These are phyloP conservation scores for Psittacula echo DNA, from an alignment of 2,797 vertebrate genomes.

Conservation along the genomic window DNA sequence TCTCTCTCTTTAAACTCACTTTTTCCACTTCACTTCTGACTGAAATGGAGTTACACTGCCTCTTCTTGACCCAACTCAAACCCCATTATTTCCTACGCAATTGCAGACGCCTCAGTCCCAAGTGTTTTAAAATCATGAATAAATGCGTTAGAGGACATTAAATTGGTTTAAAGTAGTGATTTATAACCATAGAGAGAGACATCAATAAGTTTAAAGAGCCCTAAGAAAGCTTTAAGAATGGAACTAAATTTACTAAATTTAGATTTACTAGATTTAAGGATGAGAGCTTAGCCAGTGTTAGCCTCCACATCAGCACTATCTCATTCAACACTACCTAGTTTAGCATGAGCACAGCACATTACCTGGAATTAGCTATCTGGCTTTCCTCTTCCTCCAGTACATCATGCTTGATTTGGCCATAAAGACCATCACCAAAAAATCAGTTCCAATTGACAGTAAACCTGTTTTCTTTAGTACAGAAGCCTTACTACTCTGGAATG, in stretches of 20 bases:
- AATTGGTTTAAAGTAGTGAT: neutral
- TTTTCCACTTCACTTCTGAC: constrained; percentile 6
- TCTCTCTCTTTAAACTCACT: constrained; percentile 12
- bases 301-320: neutral
- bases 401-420: neutral
- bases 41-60: neutral
- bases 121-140: neutral
- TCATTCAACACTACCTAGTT: neutral
- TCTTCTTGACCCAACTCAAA: neutral
- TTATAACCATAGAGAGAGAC: neutral
- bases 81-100: neutral
- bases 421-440: neutral
- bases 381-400: neutral
- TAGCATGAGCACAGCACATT: neutral
- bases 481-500: neutral
- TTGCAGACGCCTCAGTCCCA: neutral
- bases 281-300: neutral
- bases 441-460: neutral
- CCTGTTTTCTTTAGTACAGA: neutral
- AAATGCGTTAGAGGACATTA: neutral
- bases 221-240: neutral
- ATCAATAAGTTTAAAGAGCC: neutral
- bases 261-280: neutral
- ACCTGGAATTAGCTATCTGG: neutral
- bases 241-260: neutral